Conservation (phyloP, 2,797 vertebrate genomes). For the Loris lydekkerianus region DNA sequence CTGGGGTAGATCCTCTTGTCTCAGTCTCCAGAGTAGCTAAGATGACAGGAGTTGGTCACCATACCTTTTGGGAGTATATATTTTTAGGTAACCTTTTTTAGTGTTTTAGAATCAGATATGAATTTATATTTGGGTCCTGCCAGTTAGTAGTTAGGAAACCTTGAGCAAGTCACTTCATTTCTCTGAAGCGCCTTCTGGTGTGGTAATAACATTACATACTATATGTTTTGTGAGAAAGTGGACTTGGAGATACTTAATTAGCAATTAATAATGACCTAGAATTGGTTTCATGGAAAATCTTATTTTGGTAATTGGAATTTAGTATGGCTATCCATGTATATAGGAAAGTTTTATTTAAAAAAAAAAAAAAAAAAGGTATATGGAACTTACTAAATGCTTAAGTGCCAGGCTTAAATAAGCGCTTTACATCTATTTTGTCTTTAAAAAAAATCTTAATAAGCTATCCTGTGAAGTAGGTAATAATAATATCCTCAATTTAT, state of each 20-base stretch:
- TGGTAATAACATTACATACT: background rate
- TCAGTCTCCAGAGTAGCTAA: background rate
- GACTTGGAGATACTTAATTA: constrained; percentile 32
- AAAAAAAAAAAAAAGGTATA: background rate
- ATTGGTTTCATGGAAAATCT: constrained; percentile 55
- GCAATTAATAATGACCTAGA: background rate
- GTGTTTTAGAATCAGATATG: constrained; percentile 16
- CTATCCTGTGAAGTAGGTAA: background rate
- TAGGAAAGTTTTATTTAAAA: constrained; percentile 53
- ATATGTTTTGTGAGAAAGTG: constrained; percentile 41
- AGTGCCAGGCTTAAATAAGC: background rate
- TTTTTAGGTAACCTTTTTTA: constrained; percentile 25
- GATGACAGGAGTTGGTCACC: background rate
- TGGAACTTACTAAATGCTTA: constrained; percentile 13
- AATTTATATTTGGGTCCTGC: background rate
- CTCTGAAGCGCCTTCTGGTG: background rate
- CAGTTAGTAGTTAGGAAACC: background rate
- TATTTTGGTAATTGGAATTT: constrained; percentile 33
- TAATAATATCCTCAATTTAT: constrained; percentile 19
- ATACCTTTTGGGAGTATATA: background rate
- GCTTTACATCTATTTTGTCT: background rate
- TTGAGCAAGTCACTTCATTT: constrained; percentile 21
- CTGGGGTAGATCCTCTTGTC: background rate
- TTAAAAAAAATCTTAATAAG: constrained; percentile 44
- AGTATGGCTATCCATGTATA: background rate